Base-by-base conservation (phyloP, 1,140 invertebrate genomes). In the Manduca sexta region DNA sequence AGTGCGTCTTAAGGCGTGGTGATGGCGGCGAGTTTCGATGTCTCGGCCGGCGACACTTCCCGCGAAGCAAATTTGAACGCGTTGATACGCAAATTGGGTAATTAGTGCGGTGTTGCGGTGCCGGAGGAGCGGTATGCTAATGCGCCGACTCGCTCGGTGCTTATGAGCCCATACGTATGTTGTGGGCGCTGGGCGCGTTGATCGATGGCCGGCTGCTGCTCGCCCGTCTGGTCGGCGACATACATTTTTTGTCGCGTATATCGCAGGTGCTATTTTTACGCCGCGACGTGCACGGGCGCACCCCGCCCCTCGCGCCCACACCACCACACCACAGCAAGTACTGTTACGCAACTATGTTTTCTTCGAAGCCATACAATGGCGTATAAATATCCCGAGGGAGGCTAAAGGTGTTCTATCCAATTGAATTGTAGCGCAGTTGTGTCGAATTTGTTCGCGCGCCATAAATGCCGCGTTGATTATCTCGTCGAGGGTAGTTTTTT, bases 41-140 rank as follows among this genome's bases (percentile, higher is more conserved):
- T 2, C 35, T 3, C 35, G 8, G 35, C 12, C 8, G 21, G 21
- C 21, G 21, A 26, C 21, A 2, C 12, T 42, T n/a, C 40, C 17
- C 10, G 40, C 11, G 21, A 43, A 46, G 52, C 55, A 37, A 60
- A 51, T 52, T 52, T 64, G 55, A 26, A 26, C 58, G 31, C 67
- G 45, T 58, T 60, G 62, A 68, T 70, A 79, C 66, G 74, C 69
- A 82, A 79, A 82, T 82, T 70, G 75, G 57, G 64, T 79, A 76
- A 82, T 82, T 79, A 82, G 61, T 67, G 62, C 64, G 61, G 46
- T 46, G 21, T 26, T 26, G 21, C 21, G 21, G 1, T 26, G 21
- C 21, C 21, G 21, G 21, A 26, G 21, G 21, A 26, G 21, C 21
- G 44, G n/a, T 13, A 37, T 45, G 21, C 29, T 45, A 43, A 48